Evolutionary conservation across 2,888 invertebrate species (phyloP).

Genomic region (Drosophila hamatofila): DNA sequence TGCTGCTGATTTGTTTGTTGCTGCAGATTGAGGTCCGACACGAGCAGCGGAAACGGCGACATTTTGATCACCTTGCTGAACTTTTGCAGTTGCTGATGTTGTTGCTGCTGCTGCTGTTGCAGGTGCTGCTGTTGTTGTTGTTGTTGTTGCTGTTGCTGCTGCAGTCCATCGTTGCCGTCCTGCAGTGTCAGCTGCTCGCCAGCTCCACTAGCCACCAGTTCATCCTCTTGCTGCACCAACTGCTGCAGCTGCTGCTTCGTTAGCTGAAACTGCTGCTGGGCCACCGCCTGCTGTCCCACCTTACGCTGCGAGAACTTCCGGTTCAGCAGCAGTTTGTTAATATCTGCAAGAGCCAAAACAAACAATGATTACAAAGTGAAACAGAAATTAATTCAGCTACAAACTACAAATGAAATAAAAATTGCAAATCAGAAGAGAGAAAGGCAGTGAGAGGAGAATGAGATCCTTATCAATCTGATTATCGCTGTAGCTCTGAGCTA

Average conservation of each 20-base stretch:
- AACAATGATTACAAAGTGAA: not conserved
- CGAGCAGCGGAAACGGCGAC: slow-evolving; percentile 83
- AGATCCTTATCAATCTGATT: not conserved
- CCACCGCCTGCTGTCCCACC: slow-evolving; percentile 75
- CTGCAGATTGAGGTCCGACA: slow-evolving; percentile 82
- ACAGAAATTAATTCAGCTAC: not conserved
- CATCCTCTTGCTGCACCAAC: slow-evolving; percentile 77
- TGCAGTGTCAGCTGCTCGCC: slow-evolving; percentile 59
- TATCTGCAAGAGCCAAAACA: slow-evolving; percentile 67
- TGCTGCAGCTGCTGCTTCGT: slow-evolving; percentile 79
- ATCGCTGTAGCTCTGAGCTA: too few relatives aligned
- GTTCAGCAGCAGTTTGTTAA: slow-evolving; percentile 83
- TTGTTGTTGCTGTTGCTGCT: slow-evolving; percentile 41
- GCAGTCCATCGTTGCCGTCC: slow-evolving; percentile 56
- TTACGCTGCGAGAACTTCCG: slow-evolving; percentile 84
- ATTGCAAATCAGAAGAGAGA: not conserved
- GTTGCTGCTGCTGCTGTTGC: slow-evolving; percentile 55
- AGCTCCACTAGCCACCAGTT: slow-evolving; percentile 59
- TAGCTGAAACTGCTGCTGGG: slow-evolving; percentile 81
- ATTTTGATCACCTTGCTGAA: slow-evolving; percentile 84
- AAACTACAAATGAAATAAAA: not conserved
- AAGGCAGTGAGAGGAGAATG: not conserved
- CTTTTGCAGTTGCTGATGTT: slow-evolving; percentile 75
- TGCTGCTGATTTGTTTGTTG: slow-evolving; percentile 62
- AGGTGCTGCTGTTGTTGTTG: slow-evolving; percentile 30